Evolutionary conservation across 2,797 vertebrate genomes (phyloP), one percentile per base, ranked within the genome.

Genomic region (Lemur catta): DNA sequence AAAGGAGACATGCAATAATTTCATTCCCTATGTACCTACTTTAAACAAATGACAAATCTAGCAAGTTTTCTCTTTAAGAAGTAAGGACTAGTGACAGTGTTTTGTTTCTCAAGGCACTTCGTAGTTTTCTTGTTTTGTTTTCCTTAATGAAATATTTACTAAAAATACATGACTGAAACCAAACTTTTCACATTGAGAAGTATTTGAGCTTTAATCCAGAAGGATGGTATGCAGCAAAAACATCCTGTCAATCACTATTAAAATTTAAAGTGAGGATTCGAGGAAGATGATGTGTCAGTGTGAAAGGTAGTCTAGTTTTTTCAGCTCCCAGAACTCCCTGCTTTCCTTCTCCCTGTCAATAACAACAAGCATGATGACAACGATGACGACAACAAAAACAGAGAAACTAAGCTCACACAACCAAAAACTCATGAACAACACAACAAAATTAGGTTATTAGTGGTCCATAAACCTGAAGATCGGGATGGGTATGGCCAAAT

Each of bases 141-240:
- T 89, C 69, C 78, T 85, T 89, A 89, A 48, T 75, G 74, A 92
- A 93, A 57, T 63, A 84, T 59, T 92, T 46, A 67, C 75, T 93
- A 81, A 72, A 89, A 76, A 65, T 78, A 88, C 59, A 72, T 38
- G 74, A 85, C 24, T n/a, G 41, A 89, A 92, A 87, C 76, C 76
- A 95, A 81, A 79, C 30, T 74, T 75, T 95, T 82, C 92, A 74
- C 84, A 84, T 72, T 78, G 90, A 75, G n/a, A 67, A 80, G 71
- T 84, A 24, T 50, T 94, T 93, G 48, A 57, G 15, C 28, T 91
- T 75, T 78, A 81, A 86, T 52, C 41, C 50, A 65, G 33, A 82
- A 91, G 80, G 69, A 50, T 52, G 38, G 7, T 65, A 22, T 81
- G 78, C 63, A 50, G 61, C 30, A 72, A 69, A 87, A 84, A 26